phyloP scores from a whole-genome alignment of 2,888 invertebrate genomes.

The Oscheius onirici region DNA sequence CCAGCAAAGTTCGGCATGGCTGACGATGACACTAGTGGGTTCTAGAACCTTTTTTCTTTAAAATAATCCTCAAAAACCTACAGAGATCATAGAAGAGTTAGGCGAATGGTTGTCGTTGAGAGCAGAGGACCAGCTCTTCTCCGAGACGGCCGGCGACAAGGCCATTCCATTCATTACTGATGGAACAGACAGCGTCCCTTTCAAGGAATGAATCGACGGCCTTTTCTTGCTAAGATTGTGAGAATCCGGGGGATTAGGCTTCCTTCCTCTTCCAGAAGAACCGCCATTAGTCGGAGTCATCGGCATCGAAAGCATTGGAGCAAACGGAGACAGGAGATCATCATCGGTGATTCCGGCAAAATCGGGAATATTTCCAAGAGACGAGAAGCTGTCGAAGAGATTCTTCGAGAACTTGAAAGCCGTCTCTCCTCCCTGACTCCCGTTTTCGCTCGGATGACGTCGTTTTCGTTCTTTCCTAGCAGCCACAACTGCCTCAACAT shows the following conservation, averaged over 20 bases:
- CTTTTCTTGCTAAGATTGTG: slow-evolving; percentile 28
- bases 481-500: slow-evolving; percentile 44
- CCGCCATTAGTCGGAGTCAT: slow-evolving; percentile 22
- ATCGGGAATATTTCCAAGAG: not conserved
- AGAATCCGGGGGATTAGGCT: slow-evolving; percentile 3
- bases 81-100: slow-evolving; percentile 19
- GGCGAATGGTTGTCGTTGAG: slow-evolving; percentile 22
- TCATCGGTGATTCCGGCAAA: slow-evolving; percentile 14
- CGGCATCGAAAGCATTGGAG: slow-evolving; percentile 15
- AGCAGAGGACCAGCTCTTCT: slow-evolving; percentile 42
- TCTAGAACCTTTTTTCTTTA: not conserved
- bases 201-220: slow-evolving; percentile 33
- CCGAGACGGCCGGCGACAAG: slow-evolving; percentile 46
- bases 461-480: slow-evolving; percentile 50
- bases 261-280: slow-evolving; percentile 15
- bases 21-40: slow-evolving; percentile 1
- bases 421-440: not conserved
- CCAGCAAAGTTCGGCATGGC: slow-evolving; percentile 58
- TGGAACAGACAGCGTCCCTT: slow-evolving; percentile 33
- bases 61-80: not conserved
- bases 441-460: slow-evolving; percentile 36
- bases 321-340: slow-evolving; percentile 17
- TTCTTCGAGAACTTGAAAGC: not conserved
- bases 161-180: slow-evolving; percentile 30
- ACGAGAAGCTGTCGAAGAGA: not conserved